Evolutionary conservation across 1,140 invertebrate species (phyloP).

Genomic region (Zaprionus ghesquierei): DNA sequence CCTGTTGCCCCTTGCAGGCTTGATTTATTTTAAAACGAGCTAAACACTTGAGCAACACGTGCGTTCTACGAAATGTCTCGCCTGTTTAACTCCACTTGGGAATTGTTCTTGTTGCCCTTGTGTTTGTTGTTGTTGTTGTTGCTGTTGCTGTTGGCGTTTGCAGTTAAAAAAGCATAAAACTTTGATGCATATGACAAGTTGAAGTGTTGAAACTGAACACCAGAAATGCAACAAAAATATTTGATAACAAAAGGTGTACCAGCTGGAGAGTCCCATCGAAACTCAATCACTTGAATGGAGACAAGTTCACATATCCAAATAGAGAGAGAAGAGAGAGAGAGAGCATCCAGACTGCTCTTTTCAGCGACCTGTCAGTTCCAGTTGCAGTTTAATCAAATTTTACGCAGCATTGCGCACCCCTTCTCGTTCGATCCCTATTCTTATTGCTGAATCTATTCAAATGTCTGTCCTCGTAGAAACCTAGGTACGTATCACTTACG

Average conservation of each 20-base stretch:
- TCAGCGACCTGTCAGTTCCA: slow-evolving; percentile 6
- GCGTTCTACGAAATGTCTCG: slow-evolving; percentile 66
- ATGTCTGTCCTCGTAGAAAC: not conserved
- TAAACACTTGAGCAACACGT: slow-evolving; percentile 76
- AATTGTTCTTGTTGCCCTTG: not conserved
- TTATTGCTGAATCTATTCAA: not conserved
- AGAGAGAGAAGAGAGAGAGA: no score
- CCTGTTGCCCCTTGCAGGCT: not conserved
- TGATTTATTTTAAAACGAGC: slow-evolving; percentile 67
- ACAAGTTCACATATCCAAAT: no score
- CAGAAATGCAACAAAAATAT: slow-evolving; percentile 22
- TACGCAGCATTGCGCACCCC: slow-evolving; percentile 41
- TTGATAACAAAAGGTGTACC: not conserved
- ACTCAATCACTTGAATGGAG: no score
- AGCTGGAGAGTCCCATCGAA: no score
- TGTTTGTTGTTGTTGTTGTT: slow-evolving; percentile 3
- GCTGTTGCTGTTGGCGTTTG: slow-evolving; percentile 42
- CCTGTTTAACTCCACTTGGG: slow-evolving; percentile 7
- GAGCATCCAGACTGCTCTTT: slow-evolving; percentile 25
- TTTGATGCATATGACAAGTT: slow-evolving; percentile 66
- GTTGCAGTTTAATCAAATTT: slow-evolving; percentile 32
- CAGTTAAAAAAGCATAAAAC: slow-evolving; percentile 63
- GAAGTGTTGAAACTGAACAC: slow-evolving; percentile 64
- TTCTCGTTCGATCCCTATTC: not conserved
- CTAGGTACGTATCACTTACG: slow-evolving; percentile 28